A percentile compares a stretch with the other conserved stretches of the same genome.
Evolutionary conservation across 2,797 vertebrate species (phyloP).

Genomic region (Mycteria americana): DNA sequence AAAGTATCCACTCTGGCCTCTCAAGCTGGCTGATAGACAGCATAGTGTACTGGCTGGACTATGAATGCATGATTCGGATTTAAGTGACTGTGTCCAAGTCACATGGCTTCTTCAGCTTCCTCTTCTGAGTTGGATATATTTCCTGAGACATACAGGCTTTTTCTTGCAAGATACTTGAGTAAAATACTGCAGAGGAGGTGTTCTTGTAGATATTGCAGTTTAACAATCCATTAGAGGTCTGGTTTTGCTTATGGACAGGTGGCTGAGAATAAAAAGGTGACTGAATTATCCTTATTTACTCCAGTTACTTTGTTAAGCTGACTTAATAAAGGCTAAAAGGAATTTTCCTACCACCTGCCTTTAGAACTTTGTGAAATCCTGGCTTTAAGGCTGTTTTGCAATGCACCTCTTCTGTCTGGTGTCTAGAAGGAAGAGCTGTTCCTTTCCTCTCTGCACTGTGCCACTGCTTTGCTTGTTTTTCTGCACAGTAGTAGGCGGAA

Average conservation of each 20-base stretch:
- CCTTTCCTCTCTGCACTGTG: background rate
- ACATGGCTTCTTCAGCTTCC: slow-evolving; percentile 15
- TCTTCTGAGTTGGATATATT: background rate
- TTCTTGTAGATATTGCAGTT: background rate
- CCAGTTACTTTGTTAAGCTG: background rate
- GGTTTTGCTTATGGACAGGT: background rate
- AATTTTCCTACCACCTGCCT: background rate
- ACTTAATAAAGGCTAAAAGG: background rate
- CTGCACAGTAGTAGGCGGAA: background rate
- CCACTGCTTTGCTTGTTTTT: background rate
- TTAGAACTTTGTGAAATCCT: background rate
- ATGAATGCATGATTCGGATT: background rate
- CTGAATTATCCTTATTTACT: background rate
- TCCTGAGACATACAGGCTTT: background rate
- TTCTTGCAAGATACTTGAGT: background rate
- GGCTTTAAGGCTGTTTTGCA: background rate
- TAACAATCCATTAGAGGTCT: background rate
- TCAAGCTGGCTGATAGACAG: background rate
- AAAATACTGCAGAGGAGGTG: background rate
- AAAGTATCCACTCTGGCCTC: background rate
- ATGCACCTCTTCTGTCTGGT: background rate
- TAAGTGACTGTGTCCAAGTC: background rate
- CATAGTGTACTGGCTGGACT: background rate
- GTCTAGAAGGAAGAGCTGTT: background rate
- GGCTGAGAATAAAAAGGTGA: background rate